These are phyloP conservation scores for Neosalanx taihuensis DNA, from an alignment of 2,797 vertebrate species.

Conservation along the genomic window DNA sequence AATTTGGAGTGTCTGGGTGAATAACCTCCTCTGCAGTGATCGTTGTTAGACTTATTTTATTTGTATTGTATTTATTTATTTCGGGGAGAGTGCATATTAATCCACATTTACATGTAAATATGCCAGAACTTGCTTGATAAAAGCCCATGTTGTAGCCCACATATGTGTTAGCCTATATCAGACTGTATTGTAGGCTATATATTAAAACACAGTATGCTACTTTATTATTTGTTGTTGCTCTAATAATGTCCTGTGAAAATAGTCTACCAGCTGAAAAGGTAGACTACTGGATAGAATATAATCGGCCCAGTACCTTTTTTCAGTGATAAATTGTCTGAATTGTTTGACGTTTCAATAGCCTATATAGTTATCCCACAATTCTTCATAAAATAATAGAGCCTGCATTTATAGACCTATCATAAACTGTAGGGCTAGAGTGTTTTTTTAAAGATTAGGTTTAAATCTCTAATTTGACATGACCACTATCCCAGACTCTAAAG, in stretches of 20 bases:
- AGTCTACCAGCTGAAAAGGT: not conserved
- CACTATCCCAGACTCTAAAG: not conserved
- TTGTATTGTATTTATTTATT: no score
- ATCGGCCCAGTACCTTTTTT: not conserved
- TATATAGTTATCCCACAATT: not conserved
- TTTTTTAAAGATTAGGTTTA: not conserved
- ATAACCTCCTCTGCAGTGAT: not conserved
- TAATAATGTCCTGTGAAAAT: conserved; percentile 20
- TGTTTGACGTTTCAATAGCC: not conserved
- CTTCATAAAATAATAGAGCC: not conserved
- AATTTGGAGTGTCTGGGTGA: not conserved
- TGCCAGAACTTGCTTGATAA: not conserved
- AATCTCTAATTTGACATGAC: not conserved
- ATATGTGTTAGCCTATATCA: not conserved
- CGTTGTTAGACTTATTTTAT: not conserved
- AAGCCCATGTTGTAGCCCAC: not conserved
- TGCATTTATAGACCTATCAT: not conserved
- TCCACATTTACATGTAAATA: no score
- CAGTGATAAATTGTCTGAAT: not conserved
- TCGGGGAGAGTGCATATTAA: no score
- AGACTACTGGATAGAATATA: not conserved
- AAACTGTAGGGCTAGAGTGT: not conserved
- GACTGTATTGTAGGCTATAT: not conserved
- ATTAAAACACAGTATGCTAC: conserved; percentile 32
- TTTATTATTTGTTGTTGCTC: no score